Percentiles rank a stretch among this genome's conserved stretches.
Evolutionary conservation across 2,113 vertebrate genomes (phyloP).

Genomic region (Apodemus sylvaticus): DNA sequence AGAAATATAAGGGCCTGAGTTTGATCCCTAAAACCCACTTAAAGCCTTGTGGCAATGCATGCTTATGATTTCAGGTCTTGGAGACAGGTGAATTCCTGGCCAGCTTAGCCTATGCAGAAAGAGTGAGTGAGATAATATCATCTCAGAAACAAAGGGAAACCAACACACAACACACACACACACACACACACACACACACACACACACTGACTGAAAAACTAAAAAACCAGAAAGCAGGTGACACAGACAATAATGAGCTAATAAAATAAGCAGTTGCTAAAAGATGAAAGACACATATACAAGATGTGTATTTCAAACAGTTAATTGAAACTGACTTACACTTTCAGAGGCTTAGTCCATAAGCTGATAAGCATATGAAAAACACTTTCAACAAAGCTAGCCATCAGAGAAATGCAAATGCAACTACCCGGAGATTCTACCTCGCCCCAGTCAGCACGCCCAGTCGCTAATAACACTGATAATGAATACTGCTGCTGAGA

Average conservation of each 20-base stretch:
- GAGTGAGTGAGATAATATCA: background rate
- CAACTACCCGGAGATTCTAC: background rate
- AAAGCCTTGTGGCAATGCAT: background rate
- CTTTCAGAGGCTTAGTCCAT: no score
- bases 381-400: background rate
- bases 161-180: background rate
- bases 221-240: background rate
- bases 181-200: no score
- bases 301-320: no score
- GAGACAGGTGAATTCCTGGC: background rate
- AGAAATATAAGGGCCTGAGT: background rate
- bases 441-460: background rate
- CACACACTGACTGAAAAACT: background rate
- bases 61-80: background rate
- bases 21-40: background rate
- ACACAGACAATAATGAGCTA: background rate
- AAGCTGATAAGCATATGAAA: background rate
- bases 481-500: background rate
- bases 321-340: no score
- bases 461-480: background rate
- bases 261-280: background rate
- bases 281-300: background rate
- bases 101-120: background rate
- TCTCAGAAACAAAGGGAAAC: background rate
- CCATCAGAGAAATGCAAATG: background rate